These are phyloP conservation scores for Pseudanteris insignis DNA, from an alignment of 2,888 invertebrate genomes.

Conservation along the genomic window DNA sequence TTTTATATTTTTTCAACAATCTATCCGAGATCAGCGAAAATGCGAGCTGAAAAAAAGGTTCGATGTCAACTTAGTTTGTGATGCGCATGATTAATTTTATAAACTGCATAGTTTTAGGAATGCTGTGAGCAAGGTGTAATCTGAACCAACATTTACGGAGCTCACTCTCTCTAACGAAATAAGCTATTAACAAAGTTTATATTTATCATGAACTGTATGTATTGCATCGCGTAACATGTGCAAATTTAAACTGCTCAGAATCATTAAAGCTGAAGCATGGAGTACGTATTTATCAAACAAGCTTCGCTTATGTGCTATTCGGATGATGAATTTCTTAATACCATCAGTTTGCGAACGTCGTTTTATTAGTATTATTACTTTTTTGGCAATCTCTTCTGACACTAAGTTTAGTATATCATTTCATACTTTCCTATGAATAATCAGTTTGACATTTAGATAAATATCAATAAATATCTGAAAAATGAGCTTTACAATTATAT, in stretches of 20 bases:
- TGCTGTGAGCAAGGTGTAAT: constrained; percentile 26
- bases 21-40: no score
- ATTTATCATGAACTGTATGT: constrained; percentile 31
- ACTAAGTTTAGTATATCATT: no score
- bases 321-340: constrained; percentile 16
- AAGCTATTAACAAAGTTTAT: constrained; percentile 40
- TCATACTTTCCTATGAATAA: no score
- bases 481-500: no score
- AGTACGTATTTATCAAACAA: constrained; percentile 22
- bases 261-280: constrained; percentile 31
- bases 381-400: constrained; percentile 1
- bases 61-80: constrained; percentile 15
- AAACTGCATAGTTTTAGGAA: constrained; percentile 14
- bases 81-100: constrained; percentile 15
- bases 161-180: constrained; percentile 27
- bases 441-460: no score
- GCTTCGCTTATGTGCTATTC: constrained; percentile 13
- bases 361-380: constrained; percentile 17
- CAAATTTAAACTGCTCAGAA: constrained; percentile 30
- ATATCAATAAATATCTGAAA: no score
- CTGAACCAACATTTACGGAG: constrained; percentile 29
- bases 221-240: constrained; percentile 19
- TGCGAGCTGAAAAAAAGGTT: no score
- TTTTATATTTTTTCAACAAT: no score
- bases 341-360: constrained; percentile 7